phyloP scores from a whole-genome alignment of 2,888 invertebrate genomes.

The Synergus laeviventris region DNA sequence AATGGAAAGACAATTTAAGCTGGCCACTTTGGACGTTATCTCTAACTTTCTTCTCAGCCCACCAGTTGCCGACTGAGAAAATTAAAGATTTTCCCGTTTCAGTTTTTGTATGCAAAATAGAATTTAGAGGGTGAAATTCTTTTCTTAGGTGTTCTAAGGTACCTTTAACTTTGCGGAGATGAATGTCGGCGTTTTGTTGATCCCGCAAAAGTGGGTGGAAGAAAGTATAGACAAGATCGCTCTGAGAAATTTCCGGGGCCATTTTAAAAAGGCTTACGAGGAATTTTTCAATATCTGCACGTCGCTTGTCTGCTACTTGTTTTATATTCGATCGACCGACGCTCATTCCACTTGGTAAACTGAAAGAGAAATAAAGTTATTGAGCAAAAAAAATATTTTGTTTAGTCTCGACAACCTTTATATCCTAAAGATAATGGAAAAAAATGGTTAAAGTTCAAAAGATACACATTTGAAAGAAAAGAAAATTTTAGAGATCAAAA shows the following conservation, averaged over 20 bases:
- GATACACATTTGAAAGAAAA: too few relatives aligned
- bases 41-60: slow-evolving; percentile 70
- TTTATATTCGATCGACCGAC: slow-evolving; percentile 96
- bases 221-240: slow-evolving; percentile 98
- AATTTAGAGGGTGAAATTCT: not conserved
- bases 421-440: too few relatives aligned
- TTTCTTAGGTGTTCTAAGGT: slow-evolving; percentile 42
- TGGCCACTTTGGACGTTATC: slow-evolving; percentile 80
- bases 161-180: slow-evolving; percentile 88
- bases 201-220: slow-evolving; percentile 97
- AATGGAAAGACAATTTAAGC: slow-evolving; percentile 87
- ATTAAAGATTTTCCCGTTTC: not conserved
- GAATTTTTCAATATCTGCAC: slow-evolving; percentile 92
- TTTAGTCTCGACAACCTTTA: too few relatives aligned
- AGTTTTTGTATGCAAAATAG: not conserved
- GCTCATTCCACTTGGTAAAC: slow-evolving; percentile 85
- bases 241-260: slow-evolving; percentile 96
- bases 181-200: slow-evolving; percentile 92
- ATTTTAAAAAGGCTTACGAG: slow-evolving; percentile 90
- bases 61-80: slow-evolving; percentile 73
- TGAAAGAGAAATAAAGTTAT: slow-evolving; percentile 68
- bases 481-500: too few relatives aligned
- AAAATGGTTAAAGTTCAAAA: too few relatives aligned
- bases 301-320: slow-evolving; percentile 95
- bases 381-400: too few relatives aligned